phyloP scores from a whole-genome alignment of 1,140 invertebrate species.

The Diachasmimorpha longicaudata region DNA sequence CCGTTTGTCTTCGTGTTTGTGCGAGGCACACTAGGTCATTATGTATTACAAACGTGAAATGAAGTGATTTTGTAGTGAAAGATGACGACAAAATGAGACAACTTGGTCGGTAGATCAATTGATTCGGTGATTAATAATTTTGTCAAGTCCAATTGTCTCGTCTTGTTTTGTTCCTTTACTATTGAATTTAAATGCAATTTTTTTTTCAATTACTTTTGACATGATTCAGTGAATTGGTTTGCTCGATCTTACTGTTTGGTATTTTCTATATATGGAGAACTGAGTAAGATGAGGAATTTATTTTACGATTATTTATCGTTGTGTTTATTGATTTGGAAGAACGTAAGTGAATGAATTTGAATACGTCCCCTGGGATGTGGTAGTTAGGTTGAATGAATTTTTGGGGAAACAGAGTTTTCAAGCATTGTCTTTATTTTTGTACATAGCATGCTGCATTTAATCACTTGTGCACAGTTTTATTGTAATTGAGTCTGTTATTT shows the following conservation, averaged over 20 bases:
- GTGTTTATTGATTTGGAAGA: neutral
- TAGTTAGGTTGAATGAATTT: conserved; percentile 27
- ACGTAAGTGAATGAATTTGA: neutral
- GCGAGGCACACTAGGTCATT: neutral
- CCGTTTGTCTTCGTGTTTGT: conserved; percentile 4
- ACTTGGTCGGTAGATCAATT: neutral
- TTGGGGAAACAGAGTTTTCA: conserved; percentile 39
- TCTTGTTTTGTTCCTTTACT: neutral
- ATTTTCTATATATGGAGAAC: neutral
- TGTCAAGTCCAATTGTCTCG: neutral
- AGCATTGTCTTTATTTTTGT: conserved; percentile 3
- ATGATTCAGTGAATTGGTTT: conserved; percentile 2
- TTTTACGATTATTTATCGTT: neutral
- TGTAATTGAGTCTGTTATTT: neutral
- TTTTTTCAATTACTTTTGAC: neutral
- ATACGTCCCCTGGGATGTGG: neutral
- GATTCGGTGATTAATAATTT: neutral
- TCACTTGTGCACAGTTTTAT: neutral
- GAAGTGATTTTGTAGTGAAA: neutral
- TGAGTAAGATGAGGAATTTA: neutral
- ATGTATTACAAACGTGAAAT: neutral
- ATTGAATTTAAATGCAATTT: neutral
- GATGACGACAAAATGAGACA: neutral
- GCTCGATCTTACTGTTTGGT: conserved; percentile 6
- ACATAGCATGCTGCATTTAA: conserved; percentile 4